phyloP scores from a whole-genome alignment of 2,113 vertebrate genomes.

The Aspiorhynchus laticeps region DNA sequence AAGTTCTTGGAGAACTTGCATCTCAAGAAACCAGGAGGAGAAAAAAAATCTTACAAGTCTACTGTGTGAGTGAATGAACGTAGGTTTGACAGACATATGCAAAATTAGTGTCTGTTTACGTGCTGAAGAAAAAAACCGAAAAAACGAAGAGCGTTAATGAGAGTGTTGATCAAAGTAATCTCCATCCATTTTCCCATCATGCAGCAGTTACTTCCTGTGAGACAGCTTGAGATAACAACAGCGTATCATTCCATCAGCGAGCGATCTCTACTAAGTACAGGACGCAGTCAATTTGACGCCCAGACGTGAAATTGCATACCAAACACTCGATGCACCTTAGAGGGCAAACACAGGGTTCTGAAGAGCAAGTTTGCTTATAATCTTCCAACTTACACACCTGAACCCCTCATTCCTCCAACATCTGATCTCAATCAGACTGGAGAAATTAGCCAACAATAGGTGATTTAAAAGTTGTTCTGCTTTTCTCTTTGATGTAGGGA shows the following conservation, averaged over 20 bases:
- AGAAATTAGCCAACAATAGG: not conserved
- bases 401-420: not conserved
- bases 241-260: constrained; percentile 54
- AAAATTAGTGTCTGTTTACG: constrained; percentile 41
- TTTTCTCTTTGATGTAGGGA: not conserved
- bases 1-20: not conserved
- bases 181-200: constrained; percentile 49
- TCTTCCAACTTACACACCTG: not conserved
- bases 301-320: constrained; percentile 57
- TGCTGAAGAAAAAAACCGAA: constrained; percentile 24
- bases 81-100: constrained; percentile 22
- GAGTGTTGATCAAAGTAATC: constrained; percentile 54
- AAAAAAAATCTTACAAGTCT: not conserved
- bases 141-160: constrained; percentile 49
- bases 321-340: constrained; percentile 22
- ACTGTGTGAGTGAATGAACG: not conserved
- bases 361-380: constrained; percentile 1
- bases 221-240: constrained; percentile 48
- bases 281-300: constrained; percentile 50
- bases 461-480: not conserved
- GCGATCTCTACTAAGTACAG: constrained; percentile 53
- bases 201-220: constrained; percentile 36
- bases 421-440: not conserved
- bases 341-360: not conserved
- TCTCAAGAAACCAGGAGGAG: not conserved